Evolutionary conservation across 1,140 invertebrate genomes (phyloP), one percentile per base, ranked within the genome.

Genomic region (Cepaea nemoralis): DNA sequence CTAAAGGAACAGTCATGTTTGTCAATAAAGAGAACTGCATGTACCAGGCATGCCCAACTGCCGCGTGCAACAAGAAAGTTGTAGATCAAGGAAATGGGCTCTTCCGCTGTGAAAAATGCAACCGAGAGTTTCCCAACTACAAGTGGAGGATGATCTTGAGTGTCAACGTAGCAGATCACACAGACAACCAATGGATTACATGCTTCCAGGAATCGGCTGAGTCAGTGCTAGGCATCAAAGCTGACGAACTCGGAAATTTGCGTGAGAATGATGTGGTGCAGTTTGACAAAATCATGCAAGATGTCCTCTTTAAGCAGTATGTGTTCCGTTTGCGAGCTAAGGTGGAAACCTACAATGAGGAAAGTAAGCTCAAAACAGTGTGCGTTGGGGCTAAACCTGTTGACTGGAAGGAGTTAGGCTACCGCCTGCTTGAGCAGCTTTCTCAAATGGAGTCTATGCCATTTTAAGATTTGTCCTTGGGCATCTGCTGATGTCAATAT

Each of bases 71-170:
- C 87, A 99, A 99, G 89, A 99, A 99, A 91, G 94, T 95, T 0
- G 92, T 98, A 39, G 97, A 99, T 92, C 93, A 95, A 88, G 94
- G 95, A 67, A 97, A 97, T 90, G 96, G 95, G 12, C 93, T 95
- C 85, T 99, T 94, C 89, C 93, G 96, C 82, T 99, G 98, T 91
- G 98, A 99, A 90, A 99, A 99, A 91, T 99, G 98, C 90, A 94
- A 95, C 83, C 93, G 94, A 69, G 95, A 96, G 81, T 96, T 94
- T 89, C 94, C 95, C 0, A 95, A 95, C 85, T 99, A 95, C 89
- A 96, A 96, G 86, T 97, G 96, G 92, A 93, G 97, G 67, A 91
- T 98, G 81, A 93, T 99, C 69, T 90, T 96, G 24, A 93, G 92
- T 84, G 91, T 94, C 84, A 95, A 95, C 86, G 92, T 99, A 50